Evolutionary conservation across 2,113 vertebrate species (phyloP).

Genomic region (Meleagris gallopavo): DNA sequence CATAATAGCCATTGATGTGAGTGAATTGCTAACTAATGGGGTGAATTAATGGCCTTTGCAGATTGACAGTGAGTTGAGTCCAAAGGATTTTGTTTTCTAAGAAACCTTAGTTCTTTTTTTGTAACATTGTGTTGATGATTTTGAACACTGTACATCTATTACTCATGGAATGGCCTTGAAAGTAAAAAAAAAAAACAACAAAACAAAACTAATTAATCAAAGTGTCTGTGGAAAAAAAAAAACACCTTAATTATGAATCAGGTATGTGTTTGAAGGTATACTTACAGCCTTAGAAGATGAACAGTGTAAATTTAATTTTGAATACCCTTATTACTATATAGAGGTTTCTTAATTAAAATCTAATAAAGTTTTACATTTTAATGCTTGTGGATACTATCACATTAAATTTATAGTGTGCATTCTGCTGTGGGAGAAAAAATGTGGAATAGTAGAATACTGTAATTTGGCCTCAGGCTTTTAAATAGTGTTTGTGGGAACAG

Average conservation of each 20-base stretch:
- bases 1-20: not conserved
- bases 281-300: not conserved
- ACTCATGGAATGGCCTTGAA: not conserved
- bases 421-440: not conserved
- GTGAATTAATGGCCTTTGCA: not conserved
- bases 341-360: not conserved
- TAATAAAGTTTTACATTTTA: not conserved
- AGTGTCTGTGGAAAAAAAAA: not conserved
- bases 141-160: not conserved
- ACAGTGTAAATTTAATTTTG: not conserved
- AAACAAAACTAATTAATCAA: not conserved
- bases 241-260: not conserved
- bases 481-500: not conserved
- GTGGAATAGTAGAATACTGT: not conserved
- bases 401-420: not conserved
- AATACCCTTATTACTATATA: not conserved
- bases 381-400: not conserved
- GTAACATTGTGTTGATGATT: not conserved
- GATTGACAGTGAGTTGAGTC: not conserved
- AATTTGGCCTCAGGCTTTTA: not conserved
- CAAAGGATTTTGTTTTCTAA: not conserved
- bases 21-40: not conserved
- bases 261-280: not conserved
- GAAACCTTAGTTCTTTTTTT: not conserved
- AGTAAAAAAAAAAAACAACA: not conserved